Conservation (phyloP, 1,140 invertebrate species). For the Neocloeon triangulifer region DNA sequence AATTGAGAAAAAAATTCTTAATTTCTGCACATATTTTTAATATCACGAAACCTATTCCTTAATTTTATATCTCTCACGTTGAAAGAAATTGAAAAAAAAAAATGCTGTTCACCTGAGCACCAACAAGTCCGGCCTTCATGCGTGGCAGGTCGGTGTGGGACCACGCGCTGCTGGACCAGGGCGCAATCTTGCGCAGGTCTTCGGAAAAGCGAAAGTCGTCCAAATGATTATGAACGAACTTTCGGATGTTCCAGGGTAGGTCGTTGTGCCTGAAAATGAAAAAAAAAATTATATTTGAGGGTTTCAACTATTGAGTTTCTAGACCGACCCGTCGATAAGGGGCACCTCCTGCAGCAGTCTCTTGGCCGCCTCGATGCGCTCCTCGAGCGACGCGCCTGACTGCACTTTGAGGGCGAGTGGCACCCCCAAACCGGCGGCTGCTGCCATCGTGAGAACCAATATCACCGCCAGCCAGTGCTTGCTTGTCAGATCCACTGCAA, state of each 20-base stretch:
- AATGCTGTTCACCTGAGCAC: conserved; percentile 66
- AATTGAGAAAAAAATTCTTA: no score
- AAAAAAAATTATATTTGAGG: no score
- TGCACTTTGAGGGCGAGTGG: conserved; percentile 16
- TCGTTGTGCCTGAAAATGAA: conserved; percentile 87
- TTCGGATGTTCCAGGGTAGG: conserved; percentile 63
- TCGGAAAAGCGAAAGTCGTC: conserved; percentile 52
- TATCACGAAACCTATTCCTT: no score
- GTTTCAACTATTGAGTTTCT: no score
- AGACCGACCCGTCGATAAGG: conserved; percentile 22
- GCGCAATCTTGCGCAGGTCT: conserved; percentile 44
- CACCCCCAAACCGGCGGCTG: conserved; percentile 16
- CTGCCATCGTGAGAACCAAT: conserved; percentile 15
- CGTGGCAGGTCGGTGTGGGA: conserved; percentile 77
- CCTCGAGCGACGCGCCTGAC: conserved; percentile 13
- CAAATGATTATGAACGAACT: conserved; percentile 61
- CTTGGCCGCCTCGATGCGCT: conserved; percentile 15
- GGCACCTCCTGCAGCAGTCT: conserved; percentile 19
- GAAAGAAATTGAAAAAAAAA: no score
- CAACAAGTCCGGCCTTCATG: conserved; percentile 52
- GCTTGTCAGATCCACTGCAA: no score
- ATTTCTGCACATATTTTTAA: no score
- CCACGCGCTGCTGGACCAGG: conserved; percentile 56
- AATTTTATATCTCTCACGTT: no score
- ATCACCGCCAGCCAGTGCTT: conserved; percentile 13